These are phyloP conservation scores for Astropecten irregularis DNA, from an alignment of 53 echinoderm and acorn worm genomes.

Conservation along the genomic window DNA sequence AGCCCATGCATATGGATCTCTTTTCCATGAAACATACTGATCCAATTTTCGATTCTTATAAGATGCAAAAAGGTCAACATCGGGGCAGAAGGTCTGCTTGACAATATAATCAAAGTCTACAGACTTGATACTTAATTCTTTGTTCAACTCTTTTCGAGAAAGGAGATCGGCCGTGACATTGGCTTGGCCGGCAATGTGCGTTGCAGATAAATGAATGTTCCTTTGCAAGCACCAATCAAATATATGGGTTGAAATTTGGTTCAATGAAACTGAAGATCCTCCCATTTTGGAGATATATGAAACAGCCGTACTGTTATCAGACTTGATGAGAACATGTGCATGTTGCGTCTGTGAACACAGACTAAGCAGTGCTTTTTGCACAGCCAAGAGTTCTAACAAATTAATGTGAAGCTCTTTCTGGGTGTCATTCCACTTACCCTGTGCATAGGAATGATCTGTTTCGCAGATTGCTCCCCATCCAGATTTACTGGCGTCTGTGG, in stretches of 20 bases:
- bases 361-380: constrained; percentile 9
- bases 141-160: too few relatives aligned
- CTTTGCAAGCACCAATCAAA: too few relatives aligned
- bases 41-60: too few relatives aligned
- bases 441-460: constrained; percentile 47
- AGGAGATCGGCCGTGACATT: too few relatives aligned
- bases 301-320: constrained; percentile 22
- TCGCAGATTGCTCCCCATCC: constrained; percentile 10
- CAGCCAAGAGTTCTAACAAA: not conserved
- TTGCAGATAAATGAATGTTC: too few relatives aligned
- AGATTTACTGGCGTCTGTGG: constrained; percentile 5
- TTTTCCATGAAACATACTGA: too few relatives aligned
- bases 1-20: not conserved
- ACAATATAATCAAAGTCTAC: too few relatives aligned
- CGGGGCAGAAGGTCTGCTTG: too few relatives aligned
- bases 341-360: not conserved
- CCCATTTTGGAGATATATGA: constrained; percentile 9
- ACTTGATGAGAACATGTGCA: not conserved
- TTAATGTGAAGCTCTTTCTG: constrained; percentile 13
- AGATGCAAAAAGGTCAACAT: too few relatives aligned
- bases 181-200: too few relatives aligned
- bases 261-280: not conserved
- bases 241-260: not conserved
- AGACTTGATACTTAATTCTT: too few relatives aligned
- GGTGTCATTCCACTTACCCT: constrained; percentile 17